Evolutionary conservation across 2,888 invertebrate genomes (phyloP).

Genomic region (Balanococcus diminutus): DNA sequence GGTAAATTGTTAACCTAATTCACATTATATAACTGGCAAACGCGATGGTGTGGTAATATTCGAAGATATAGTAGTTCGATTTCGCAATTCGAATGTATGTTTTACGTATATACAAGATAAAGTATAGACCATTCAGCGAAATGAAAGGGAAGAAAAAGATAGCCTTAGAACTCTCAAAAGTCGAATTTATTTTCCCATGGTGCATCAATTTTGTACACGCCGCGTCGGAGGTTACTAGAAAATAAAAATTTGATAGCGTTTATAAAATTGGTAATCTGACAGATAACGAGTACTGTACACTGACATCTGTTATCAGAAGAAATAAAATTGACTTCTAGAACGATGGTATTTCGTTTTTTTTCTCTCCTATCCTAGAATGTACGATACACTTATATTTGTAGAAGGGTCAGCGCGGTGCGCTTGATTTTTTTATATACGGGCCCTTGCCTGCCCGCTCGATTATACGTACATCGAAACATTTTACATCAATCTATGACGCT

Average conservation of each 20-base stretch:
- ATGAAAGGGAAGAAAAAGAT: slow-evolving; percentile 3
- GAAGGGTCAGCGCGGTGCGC: slow-evolving; percentile 4
- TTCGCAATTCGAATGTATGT: background rate
- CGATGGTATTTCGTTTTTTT: slow-evolving; percentile 35
- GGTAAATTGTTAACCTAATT: background rate
- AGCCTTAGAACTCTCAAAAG: slow-evolving; percentile 9
- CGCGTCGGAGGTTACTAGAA: slow-evolving; percentile 13
- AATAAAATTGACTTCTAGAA: slow-evolving; percentile 34
- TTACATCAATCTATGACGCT: slow-evolving; percentile 1
- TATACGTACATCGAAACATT: background rate
- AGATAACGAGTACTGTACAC: slow-evolving; percentile 27
- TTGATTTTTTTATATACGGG: slow-evolving; percentile 6
- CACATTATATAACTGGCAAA: background rate
- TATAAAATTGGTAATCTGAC: slow-evolving; percentile 40
- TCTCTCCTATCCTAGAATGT: background rate
- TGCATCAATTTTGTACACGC: slow-evolving; percentile 19
- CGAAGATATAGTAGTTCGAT: background rate
- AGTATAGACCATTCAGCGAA: slow-evolving; percentile 4
- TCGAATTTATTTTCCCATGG: background rate
- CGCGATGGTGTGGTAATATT: background rate
- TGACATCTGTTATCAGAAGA: slow-evolving; percentile 32
- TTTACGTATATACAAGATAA: slow-evolving; percentile 3
- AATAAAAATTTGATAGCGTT: slow-evolving; percentile 39
- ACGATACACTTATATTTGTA: background rate
- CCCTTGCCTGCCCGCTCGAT: background rate